These are phyloP conservation scores for Drosophila elegans DNA, from an alignment of 1,140 invertebrate species.

Conservation along the genomic window DNA sequence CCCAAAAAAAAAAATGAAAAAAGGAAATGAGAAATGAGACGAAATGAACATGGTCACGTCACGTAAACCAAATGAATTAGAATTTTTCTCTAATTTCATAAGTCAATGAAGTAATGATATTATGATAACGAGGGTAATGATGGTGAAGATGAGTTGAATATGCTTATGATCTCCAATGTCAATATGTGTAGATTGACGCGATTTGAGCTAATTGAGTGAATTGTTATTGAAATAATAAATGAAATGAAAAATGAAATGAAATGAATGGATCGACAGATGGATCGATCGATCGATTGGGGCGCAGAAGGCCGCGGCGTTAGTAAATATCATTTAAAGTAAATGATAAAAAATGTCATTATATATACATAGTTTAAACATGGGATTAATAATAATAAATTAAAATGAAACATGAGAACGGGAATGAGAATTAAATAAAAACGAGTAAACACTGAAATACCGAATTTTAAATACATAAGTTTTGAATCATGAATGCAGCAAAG, in stretches of 20 bases:
- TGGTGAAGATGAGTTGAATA: slow-evolving; percentile 59
- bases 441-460: slow-evolving; percentile 67
- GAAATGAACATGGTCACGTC: slow-evolving; percentile 20
- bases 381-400: slow-evolving; percentile 72
- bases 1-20: slow-evolving; percentile 48
- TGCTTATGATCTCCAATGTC: slow-evolving; percentile 76
- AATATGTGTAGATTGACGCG: slow-evolving; percentile 76
- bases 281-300: slow-evolving; percentile 50
- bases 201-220: slow-evolving; percentile 83
- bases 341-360: slow-evolving; percentile 76
- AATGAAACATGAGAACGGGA: slow-evolving; percentile 39
- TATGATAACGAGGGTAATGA: slow-evolving; percentile 41
- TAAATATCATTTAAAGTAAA: slow-evolving; percentile 79
- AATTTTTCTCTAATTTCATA: slow-evolving; percentile 81
- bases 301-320: slow-evolving; percentile 67
- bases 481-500: slow-evolving; percentile 44
- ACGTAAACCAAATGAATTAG: slow-evolving; percentile 64
- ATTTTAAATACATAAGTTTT: slow-evolving; percentile 64
- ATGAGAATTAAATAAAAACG: slow-evolving; percentile 51
- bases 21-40: slow-evolving; percentile 21
- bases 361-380: slow-evolving; percentile 83
- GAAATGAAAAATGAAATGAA: slow-evolving; percentile 55
- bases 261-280: slow-evolving; percentile 51
- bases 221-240: slow-evolving; percentile 82
- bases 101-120: slow-evolving; percentile 62